A percentile compares a stretch with the other conserved stretches of the same genome.
Conservation (phyloP, 2,113 vertebrate genomes). For the Typhlomys cinereus region DNA sequence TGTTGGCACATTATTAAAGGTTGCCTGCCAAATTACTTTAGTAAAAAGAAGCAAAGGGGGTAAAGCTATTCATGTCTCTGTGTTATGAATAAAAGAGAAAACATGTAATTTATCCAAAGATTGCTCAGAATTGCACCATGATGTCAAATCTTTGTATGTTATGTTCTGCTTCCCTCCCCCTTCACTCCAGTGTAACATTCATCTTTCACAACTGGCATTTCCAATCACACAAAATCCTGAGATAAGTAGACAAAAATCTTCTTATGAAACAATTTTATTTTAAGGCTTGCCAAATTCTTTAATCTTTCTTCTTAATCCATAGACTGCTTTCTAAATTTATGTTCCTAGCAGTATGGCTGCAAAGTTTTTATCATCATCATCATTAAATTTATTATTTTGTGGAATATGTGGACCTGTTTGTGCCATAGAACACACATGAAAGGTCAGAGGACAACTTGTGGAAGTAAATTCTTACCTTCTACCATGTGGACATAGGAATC, state of each 20-base stretch:
- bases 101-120: neutral
- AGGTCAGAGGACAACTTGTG: too few species aligned
- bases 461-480: too few species aligned
- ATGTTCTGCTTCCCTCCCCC: neutral
- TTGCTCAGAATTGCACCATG: neutral
- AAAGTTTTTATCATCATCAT: too few species aligned
- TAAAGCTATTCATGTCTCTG: neutral
- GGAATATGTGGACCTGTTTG: too few species aligned
- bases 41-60: neutral
- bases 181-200: neutral
- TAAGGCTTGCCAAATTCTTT: constrained; percentile 28
- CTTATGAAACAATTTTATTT: constrained; percentile 48
- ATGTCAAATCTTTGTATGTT: neutral
- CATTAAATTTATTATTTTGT: too few species aligned
- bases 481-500: too few species aligned
- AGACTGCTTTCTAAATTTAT: constrained; percentile 53
- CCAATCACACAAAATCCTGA: neutral
- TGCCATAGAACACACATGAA: too few species aligned
- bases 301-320: constrained; percentile 47
- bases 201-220: neutral
- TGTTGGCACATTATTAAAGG: neutral
- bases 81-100: neutral
- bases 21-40: neutral
- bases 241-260: neutral
- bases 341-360: neutral